phyloP scores from a whole-genome alignment of 2,888 invertebrate genomes.

The Pinctada fucata region DNA sequence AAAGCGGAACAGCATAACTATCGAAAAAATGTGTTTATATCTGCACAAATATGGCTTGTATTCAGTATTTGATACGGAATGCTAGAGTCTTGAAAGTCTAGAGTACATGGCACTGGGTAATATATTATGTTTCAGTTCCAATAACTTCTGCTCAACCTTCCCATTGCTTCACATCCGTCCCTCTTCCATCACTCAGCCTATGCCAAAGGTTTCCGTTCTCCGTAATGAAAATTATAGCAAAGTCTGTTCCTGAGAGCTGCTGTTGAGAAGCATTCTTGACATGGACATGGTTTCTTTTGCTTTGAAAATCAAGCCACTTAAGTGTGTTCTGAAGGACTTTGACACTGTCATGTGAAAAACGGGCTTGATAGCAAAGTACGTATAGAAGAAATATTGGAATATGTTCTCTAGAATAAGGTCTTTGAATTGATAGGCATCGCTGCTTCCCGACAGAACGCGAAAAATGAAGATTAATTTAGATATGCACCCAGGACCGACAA shows the following conservation, averaged over 20 bases:
- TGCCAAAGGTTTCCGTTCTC: too few relatives aligned
- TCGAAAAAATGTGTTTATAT: too few relatives aligned
- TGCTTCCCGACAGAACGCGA: constrained; percentile 40
- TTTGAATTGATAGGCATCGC: constrained; percentile 37
- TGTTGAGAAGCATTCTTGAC: constrained; percentile 24
- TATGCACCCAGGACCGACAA: constrained; percentile 58
- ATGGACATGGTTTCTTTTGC: constrained; percentile 36
- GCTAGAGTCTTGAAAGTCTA: too few relatives aligned
- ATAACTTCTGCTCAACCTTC: too few relatives aligned
- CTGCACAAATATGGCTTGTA: too few relatives aligned
- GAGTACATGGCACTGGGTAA: too few relatives aligned
- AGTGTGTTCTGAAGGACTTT: constrained; percentile 39
- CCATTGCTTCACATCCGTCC: too few relatives aligned
- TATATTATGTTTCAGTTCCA: too few relatives aligned
- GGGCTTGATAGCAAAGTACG: constrained; percentile 61
- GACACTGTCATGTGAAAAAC: constrained; percentile 55
- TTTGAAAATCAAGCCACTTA: constrained; percentile 31
- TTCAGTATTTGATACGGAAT: too few relatives aligned
- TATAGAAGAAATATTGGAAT: constrained; percentile 60
- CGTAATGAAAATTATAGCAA: constrained; percentile 14
- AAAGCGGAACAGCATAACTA: too few relatives aligned
- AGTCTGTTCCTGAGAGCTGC: constrained; percentile 37
- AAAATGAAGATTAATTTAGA: constrained; percentile 53
- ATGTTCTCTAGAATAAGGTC: constrained; percentile 55
- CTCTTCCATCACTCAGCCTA: too few relatives aligned